phyloP scores from a whole-genome alignment of 2,888 invertebrate species.

The Epistrophella euchroma region DNA sequence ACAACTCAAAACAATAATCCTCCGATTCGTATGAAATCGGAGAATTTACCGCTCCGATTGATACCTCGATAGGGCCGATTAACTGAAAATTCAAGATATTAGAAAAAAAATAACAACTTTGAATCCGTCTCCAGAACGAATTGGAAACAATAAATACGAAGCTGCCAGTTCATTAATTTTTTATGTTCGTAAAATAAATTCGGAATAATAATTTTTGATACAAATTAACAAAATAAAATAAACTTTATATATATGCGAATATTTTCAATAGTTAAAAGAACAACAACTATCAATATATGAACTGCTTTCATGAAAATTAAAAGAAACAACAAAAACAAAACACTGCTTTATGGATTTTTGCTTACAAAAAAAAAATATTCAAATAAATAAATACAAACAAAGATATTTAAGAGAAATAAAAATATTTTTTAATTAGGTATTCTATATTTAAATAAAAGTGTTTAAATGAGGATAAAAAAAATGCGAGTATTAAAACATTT shows the following conservation, averaged over 20 bases:
- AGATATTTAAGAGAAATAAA: slow-evolving; percentile 3
- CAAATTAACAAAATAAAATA: slow-evolving; percentile 27
- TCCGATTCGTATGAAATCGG: too few relatives aligned
- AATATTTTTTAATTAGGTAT: slow-evolving; percentile 51
- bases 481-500: slow-evolving; percentile 1
- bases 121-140: slow-evolving; percentile 59
- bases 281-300: slow-evolving; percentile 51
- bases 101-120: not conserved
- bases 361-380: slow-evolving; percentile 39
- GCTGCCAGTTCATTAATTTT: slow-evolving; percentile 59
- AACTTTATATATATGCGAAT: not conserved
- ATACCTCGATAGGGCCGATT: too few relatives aligned
- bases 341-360: slow-evolving; percentile 62
- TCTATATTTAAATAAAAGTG: slow-evolving; percentile 40
- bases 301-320: slow-evolving; percentile 38
- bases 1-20: too few relatives aligned
- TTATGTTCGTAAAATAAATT: slow-evolving; percentile 49
- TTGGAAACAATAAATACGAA: slow-evolving; percentile 61
- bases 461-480: slow-evolving; percentile 10
- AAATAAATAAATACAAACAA: slow-evolving; percentile 34
- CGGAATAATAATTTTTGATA: slow-evolving; percentile 48
- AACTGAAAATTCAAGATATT: not conserved
- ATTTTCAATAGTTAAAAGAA: slow-evolving; percentile 13
- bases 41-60: too few relatives aligned
- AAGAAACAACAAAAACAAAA: slow-evolving; percentile 18